Evolutionary conservation across 2,888 invertebrate genomes (phyloP), one percentile per base, ranked within the genome.

Genomic region (Trypoxylon attenuatum): DNA sequence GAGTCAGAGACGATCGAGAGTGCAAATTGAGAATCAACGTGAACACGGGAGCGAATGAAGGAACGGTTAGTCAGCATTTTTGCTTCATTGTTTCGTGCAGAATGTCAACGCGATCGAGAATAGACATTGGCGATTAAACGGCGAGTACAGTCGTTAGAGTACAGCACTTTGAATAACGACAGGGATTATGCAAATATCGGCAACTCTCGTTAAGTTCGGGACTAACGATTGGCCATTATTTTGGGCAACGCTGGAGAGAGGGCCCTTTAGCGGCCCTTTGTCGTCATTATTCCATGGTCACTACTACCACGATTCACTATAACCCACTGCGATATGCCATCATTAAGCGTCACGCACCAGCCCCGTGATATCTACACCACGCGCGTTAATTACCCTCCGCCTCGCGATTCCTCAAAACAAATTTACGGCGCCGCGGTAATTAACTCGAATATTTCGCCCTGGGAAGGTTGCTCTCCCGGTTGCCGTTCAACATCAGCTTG

Each of bases 321-420:
- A n/a, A n/a, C n/a, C n/a, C n/a, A n/a, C n/a, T n/a, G n/a, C 61
- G 68, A 71, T 67, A 56, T 49, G 21, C 50, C 59, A 50, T 64
- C 60, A 58, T 64, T 68, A 64, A 60, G 27, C 55, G 58, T 53
- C 63, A 61, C 50, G 67, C 67, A 52, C 33, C 57, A 41, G 23
- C 38, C 42, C 54, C 56, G n/a, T 46, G 39, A 68, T 69, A 51
- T 19, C 29, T 43, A 42, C 22, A 50, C 63, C 33, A 13, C 33
- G 39, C 58, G 46, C 57, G 61, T 52, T 71, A 72, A 72, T 71
- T 72, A 68, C 56, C 62, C 43, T 38, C 21, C 5, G 23, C 15
- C 54, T 66, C 52, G 47, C 49, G 39, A 57, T 53, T 66, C 63
- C 43, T 54, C 57, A 49, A 46, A 60, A 60, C 42, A 54, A 62